Conservation (phyloP, 2,888 invertebrate species). For the Calliphora vomitoria region DNA sequence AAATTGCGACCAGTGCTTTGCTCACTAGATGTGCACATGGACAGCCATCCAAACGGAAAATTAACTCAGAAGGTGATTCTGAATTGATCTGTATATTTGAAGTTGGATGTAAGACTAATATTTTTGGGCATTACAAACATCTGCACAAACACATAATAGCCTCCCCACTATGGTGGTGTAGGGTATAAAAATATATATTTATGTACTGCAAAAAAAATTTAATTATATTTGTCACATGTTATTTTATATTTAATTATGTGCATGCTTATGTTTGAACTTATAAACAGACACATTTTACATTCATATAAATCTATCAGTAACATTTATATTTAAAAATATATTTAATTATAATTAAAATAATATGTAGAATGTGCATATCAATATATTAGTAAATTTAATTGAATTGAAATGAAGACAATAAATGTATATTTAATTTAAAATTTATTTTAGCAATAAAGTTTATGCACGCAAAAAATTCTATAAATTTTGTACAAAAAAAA, state of each 20-base stretch:
- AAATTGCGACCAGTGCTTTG: too few species aligned
- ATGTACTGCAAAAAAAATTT: background rate
- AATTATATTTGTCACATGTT: conserved; percentile 46
- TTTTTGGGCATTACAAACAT: too few species aligned
- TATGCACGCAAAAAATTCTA: background rate
- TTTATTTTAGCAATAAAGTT: conserved; percentile 1
- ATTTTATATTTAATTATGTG: conserved; percentile 18
- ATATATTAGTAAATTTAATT: conserved; percentile 34
- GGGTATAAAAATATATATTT: background rate
- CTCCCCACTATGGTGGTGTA: too few species aligned
- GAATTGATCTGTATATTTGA: too few species aligned
- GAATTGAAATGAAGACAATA: conserved; percentile 27
- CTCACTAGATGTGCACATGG: too few species aligned
- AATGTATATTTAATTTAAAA: background rate
- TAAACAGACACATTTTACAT: conserved; percentile 8
- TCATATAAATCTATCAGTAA: conserved; percentile 35
- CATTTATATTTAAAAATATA: conserved; percentile 17
- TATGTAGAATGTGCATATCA: background rate
- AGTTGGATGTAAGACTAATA: too few species aligned
- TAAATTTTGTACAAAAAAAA: too few species aligned
- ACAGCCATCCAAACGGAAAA: too few species aligned
- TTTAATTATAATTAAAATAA: conserved; percentile 43
- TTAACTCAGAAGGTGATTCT: too few species aligned
- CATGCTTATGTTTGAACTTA: background rate
- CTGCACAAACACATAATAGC: too few species aligned